phyloP scores from a whole-genome alignment of 2,888 invertebrate genomes.

The Tetranychus truncatus region DNA sequence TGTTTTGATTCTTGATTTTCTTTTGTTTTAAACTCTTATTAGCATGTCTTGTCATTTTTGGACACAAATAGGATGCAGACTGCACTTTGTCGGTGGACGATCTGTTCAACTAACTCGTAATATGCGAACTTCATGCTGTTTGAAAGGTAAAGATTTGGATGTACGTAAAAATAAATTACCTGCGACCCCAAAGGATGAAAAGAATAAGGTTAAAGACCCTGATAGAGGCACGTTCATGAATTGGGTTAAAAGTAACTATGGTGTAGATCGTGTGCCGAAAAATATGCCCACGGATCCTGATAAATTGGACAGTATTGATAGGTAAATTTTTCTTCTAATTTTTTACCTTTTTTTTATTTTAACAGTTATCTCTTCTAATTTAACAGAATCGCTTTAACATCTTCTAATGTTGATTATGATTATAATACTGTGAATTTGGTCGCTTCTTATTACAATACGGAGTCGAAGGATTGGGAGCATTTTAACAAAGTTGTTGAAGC shows the following conservation, averaged over 20 bases:
- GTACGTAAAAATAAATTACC: no score
- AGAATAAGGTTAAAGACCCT: neutral
- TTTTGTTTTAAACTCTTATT: no score
- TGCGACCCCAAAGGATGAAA: no score
- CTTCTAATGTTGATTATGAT: neutral
- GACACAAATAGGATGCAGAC: no score
- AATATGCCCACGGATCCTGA: neutral
- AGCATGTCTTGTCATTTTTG: no score
- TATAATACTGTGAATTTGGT: neutral
- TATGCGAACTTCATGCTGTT: no score
- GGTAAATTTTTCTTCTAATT: neutral
- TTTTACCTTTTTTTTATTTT: neutral
- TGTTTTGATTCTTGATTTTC: no score
- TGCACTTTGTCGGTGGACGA: no score
- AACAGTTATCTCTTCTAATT: neutral
- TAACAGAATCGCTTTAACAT: neutral
- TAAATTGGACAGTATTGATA: conserved; percentile 1
- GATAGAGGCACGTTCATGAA: neutral
- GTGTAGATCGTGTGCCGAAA: neutral
- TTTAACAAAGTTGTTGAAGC: neutral
- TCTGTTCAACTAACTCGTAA: no score
- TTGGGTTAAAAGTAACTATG: neutral
- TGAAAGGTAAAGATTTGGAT: no score
- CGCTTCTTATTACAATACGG: neutral
- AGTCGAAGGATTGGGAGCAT: neutral